phyloP scores from a whole-genome alignment of 2,888 invertebrate genomes.

The Amaurobius ferox region DNA sequence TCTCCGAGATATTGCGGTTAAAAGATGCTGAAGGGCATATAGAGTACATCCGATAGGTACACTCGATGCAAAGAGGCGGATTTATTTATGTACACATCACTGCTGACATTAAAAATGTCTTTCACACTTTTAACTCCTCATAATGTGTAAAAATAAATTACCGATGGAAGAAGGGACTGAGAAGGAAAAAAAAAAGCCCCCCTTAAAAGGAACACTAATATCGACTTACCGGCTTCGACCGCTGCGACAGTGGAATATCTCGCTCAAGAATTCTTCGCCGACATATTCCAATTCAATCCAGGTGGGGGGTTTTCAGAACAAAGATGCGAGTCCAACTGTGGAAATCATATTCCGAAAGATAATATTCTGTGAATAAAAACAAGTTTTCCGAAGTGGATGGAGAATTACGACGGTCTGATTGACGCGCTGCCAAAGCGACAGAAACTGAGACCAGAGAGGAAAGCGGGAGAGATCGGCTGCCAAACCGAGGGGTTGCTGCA shows the following conservation, averaged over 20 bases:
- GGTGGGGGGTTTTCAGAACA: background rate
- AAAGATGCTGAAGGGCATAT: background rate
- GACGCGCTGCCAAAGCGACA: constrained; percentile 4
- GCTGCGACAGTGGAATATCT: background rate
- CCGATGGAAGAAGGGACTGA: too few relatives aligned
- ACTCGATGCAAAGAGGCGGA: background rate
- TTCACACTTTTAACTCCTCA: too few relatives aligned
- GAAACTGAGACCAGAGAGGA: constrained; percentile 1
- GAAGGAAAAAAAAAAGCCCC: too few relatives aligned
- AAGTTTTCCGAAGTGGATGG: background rate
- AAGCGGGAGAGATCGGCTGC: background rate
- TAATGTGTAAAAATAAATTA: too few relatives aligned
- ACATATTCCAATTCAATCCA: background rate
- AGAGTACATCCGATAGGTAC: background rate
- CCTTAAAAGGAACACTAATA: background rate
- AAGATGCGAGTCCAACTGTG: background rate
- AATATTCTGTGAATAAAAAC: background rate
- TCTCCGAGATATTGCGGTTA: background rate
- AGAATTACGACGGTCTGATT: background rate
- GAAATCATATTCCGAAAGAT: background rate
- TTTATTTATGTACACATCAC: too few relatives aligned
- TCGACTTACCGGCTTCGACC: background rate
- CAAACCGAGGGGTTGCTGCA: background rate
- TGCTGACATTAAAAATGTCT: too few relatives aligned
- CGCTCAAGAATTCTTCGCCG: background rate